Evolutionary conservation across 2,113 vertebrate genomes (phyloP).

Genomic region (Eretmochelys imbricata): DNA sequence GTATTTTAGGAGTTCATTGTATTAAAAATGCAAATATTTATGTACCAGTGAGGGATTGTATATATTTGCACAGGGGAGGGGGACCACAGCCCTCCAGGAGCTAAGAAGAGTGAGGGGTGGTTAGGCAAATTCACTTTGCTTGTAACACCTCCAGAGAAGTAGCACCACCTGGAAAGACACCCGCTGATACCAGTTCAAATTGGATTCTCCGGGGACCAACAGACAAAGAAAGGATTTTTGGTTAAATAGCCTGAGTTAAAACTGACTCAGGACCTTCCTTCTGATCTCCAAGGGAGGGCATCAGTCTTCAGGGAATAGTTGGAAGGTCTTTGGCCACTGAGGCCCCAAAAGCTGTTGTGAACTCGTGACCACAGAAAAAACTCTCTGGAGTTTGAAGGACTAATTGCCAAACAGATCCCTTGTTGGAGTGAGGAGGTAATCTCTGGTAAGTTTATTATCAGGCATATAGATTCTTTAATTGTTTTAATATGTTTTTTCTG

Average conservation of each 20-base stretch:
- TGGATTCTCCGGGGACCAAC: neutral
- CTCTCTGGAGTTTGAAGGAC: neutral
- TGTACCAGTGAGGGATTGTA: neutral
- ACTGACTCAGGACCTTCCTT: neutral
- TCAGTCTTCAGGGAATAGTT: neutral
- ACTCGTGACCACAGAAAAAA: neutral
- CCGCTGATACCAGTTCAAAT: neutral
- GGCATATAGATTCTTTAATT: neutral
- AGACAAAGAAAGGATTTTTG: neutral
- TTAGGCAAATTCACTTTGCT: neutral
- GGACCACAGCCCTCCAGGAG: neutral
- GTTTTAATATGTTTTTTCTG: neutral
- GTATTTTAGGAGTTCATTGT: neutral
- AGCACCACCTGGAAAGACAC: neutral
- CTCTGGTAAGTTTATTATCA: neutral
- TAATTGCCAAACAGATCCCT: neutral
- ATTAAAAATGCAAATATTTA: neutral
- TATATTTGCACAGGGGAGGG: neutral
- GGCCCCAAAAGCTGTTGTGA: neutral
- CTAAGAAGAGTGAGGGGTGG: neutral
- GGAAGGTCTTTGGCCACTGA: neutral
- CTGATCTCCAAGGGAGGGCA: neutral
- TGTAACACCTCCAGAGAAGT: neutral
- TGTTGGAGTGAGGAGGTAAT: neutral
- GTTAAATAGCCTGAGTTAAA: neutral